Base-by-base conservation (phyloP, 2,888 invertebrate species). In the Clepsis dumicolana region DNA sequence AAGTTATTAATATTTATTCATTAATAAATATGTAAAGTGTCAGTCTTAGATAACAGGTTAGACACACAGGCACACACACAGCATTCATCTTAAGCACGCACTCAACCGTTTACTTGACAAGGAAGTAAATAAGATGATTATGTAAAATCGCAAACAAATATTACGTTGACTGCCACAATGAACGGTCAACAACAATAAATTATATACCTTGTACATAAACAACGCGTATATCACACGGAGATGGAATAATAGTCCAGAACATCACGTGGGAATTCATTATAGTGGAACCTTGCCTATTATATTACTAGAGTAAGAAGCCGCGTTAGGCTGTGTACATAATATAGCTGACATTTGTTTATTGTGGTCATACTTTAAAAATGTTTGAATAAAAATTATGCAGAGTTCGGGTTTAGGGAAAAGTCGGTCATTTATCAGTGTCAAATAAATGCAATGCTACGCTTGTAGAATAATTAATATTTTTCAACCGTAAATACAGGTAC, bases 271-370 rank as follows among this genome's bases (percentile, higher is more conserved):
- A 27, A 53, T 53, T 53, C 52, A 53, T 53, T 53, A 27, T 53
- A 53, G 27, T n/a, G 52, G 27, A 53, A 53, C 52, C 52, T 53
- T 53, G 52, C 52, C 18, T 53, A 53, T 27, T 53, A 53, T 53
- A 25, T 24, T 50, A 27, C 25, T 24, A 10, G 50, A 50, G 10
- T 50, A 14, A 50, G 50, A 50, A 21, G 8, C 12, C 16, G 21
- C 4, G 52, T 53, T 27, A 27, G 21, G 24, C 48, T 50, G 18
- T 4, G 24, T 50, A 24, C 48, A 50, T n/a, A 53, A 14, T 25
- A 53, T 4, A 1, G 38, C 38, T 38, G n/a, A 38, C 38, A 38
- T 5, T 14, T 32, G 38, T 38, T 38, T 38, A 5, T n/a, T n/a
- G 38, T n/a, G 38, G 14, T n/a, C 38, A n/a, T 14, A n/a, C 5